Percentiles rank a stretch among this genome's conserved stretches.
Conservation (phyloP, 2,797 vertebrate species). For the Lepus oiostolus region DNA sequence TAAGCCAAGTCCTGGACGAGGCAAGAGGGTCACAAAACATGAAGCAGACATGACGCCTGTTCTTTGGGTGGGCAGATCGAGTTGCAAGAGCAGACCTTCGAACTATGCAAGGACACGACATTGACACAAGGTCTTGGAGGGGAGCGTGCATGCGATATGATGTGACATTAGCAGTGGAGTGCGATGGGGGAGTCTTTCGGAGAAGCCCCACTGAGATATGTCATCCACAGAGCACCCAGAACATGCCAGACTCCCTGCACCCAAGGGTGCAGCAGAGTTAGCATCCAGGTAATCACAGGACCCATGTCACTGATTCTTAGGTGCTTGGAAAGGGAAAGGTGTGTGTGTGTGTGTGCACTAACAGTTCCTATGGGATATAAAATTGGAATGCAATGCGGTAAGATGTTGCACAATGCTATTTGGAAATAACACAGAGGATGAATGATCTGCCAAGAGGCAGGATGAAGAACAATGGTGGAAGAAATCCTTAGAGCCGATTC, state of each 20-base stretch:
- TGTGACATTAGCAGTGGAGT: background rate
- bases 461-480: background rate
- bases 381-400: background rate
- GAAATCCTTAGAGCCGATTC: background rate
- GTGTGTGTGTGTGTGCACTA: background rate
- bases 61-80: background rate
- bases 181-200: background rate
- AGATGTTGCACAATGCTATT: background rate
- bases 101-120: background rate
- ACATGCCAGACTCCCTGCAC: background rate
- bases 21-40: background rate
- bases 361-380: background rate
- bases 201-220: background rate
- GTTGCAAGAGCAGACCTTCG: background rate
- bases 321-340: background rate
- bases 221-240: background rate
- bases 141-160: background rate
- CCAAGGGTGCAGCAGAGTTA: background rate
- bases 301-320: background rate
- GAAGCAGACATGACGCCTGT: background rate
- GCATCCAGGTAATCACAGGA: background rate
- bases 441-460: background rate
- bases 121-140: background rate
- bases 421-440: background rate
- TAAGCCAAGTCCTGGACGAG: background rate